Evolutionary conservation across 2,797 vertebrate genomes (phyloP).

Genomic region (Enteromius viviparus): DNA sequence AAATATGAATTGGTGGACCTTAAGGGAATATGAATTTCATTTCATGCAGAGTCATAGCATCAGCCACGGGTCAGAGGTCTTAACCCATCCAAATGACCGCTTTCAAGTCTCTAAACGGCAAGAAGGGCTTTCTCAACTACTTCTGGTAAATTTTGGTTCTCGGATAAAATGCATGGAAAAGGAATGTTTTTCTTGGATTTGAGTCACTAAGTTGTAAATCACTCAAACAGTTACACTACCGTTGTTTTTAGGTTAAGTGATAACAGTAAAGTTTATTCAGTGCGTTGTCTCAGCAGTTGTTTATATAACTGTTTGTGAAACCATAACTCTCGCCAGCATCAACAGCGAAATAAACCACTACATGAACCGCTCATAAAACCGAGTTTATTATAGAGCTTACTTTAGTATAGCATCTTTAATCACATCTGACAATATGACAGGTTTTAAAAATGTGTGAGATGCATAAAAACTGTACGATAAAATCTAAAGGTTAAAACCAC

Average conservation of each 20-base stretch:
- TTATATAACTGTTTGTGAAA: conserved; percentile 36
- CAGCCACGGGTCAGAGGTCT: conserved; percentile 61
- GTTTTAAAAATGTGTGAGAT: background rate
- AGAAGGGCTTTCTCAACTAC: conserved; percentile 38
- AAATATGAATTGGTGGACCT: conserved; percentile 76
- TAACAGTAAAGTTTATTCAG: conserved; percentile 38
- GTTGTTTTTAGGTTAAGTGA: conserved; percentile 41
- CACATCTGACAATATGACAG: conserved; percentile 5
- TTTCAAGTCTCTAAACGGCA: conserved; percentile 28
- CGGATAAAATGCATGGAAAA: conserved; percentile 9
- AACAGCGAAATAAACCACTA: conserved; percentile 9
- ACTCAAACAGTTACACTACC: conserved; percentile 24
- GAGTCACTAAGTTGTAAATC: conserved; percentile 45
- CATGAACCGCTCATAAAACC: background rate
- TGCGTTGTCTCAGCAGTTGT: conserved; percentile 32
- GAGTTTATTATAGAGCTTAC: background rate
- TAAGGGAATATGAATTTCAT: conserved; percentile 77
- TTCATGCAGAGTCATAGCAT: conserved; percentile 62
- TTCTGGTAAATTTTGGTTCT: conserved; percentile 39
- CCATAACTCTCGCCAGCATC: background rate
- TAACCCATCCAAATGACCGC: conserved; percentile 62
- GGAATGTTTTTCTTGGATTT: conserved; percentile 53
- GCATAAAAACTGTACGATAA: background rate
- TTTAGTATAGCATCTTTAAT: conserved; percentile 9
- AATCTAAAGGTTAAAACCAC: conserved; percentile 33